A percentile compares a stretch with the other conserved stretches of the same genome.
phyloP scores from a whole-genome alignment of 2,113 vertebrate species.

The Columba janthina region DNA sequence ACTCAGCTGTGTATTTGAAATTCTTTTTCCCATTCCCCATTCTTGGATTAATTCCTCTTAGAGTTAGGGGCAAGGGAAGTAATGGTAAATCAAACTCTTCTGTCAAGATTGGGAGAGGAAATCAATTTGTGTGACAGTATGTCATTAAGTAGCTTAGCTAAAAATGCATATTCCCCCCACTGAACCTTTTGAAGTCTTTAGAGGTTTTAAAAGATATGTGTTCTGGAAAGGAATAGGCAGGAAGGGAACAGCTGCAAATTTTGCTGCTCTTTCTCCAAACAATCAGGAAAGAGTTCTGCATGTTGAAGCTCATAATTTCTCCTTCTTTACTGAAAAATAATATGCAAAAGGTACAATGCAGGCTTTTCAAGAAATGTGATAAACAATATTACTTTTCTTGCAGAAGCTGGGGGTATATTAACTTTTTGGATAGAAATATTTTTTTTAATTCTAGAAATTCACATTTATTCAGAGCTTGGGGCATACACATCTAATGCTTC shows the following conservation, averaged over 20 bases:
- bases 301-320: accelerated
- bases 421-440: not conserved
- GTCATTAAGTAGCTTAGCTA: not conserved
- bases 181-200: not conserved
- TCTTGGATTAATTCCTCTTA: not conserved
- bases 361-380: not conserved
- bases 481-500: not conserved
- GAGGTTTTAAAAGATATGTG: not conserved
- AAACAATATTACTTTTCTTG: not conserved
- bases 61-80: not conserved
- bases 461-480: not conserved
- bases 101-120: not conserved
- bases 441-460: not conserved
- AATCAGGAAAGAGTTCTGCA: not conserved
- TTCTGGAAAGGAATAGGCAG: not conserved
- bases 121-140: not conserved
- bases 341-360: not conserved
- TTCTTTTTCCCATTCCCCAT: not conserved
- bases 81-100: not conserved
- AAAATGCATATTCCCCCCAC: not conserved
- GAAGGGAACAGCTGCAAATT: not conserved
- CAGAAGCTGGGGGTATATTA: not conserved
- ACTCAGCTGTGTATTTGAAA: not conserved
- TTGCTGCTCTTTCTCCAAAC: not conserved
- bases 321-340: not conserved